These are phyloP conservation scores for Leptocoma aspasia DNA, from an alignment of 2,113 vertebrate genomes.

Conservation along the genomic window DNA sequence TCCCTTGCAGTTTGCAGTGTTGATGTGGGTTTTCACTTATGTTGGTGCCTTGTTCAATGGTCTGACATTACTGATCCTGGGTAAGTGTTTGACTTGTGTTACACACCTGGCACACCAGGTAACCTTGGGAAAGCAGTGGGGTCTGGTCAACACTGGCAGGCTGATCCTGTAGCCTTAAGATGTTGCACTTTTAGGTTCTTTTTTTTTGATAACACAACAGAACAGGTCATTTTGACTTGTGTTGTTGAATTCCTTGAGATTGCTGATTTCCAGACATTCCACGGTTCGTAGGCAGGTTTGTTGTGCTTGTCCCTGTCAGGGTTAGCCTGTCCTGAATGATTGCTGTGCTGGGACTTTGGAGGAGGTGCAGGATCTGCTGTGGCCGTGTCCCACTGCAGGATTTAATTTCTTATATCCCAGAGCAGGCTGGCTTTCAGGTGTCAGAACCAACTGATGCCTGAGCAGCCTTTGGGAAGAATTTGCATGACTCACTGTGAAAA, in stretches of 20 bases:
- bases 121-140: not conserved
- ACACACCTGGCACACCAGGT: not conserved
- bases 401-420: not conserved
- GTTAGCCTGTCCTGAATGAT: not conserved
- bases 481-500: not conserved
- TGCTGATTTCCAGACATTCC: not conserved
- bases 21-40: conserved; percentile 98
- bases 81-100: conserved; percentile 73
- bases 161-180: not conserved
- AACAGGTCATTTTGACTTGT: not conserved
- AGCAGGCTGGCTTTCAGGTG: not conserved
- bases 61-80: conserved; percentile 92
- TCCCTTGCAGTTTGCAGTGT: conserved; percentile 84
- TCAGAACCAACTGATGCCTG: not conserved
- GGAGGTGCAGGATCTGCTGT: not conserved
- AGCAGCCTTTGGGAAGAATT: not conserved
- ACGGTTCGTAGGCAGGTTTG: not conserved
- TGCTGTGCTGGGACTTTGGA: not conserved
- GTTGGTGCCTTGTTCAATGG: conserved; percentile 98
- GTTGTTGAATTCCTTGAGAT: not conserved
- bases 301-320: not conserved
- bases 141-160: not conserved
- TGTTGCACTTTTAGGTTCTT: not conserved
- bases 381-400: not conserved
- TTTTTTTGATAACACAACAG: not conserved